Base-by-base conservation (phyloP, 2,888 invertebrate genomes). In the Machimus atricapillus region DNA sequence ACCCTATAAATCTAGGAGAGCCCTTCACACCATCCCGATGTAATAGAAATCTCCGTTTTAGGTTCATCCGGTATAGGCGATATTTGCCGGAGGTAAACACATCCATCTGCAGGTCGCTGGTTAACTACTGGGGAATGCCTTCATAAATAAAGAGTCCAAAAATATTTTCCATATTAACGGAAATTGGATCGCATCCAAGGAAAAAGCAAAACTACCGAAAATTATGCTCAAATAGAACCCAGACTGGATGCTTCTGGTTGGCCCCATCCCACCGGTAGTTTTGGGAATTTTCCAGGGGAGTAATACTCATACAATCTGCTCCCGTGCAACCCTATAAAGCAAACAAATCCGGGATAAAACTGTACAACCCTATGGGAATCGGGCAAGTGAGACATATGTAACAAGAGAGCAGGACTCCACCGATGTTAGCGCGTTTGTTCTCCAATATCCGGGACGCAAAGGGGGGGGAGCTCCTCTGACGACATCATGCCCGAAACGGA, bases 271-370 rank as follows among this genome's bases (percentile, higher is more conserved):
- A 27, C 19, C 19, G 1, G 27, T 27, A 23, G 2, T 81, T 16
- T 16, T 31, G 52, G 34, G 56, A 56, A 56, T 34, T 52, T 56
- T 81, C 31, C 27, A 81, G 27, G 43, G 52, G 56, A 81, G 34
- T 81, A 31, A 81, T 81, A 81, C 56, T 81, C 31, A 81, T 81
- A 81, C 56, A 81, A 81, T 81, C 81, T 81, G 81, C 31, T 23
- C 56, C 46, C 56, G 31, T 81, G 56, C 81, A 81, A 56, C 27
- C 56, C 34, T 56, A 81, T 81, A 81, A 81, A 81, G 52, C 81
- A 81, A 81, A 81, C 81, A 81, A 81, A 81, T 81, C 81, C 52
- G 81, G 81, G 81, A 81, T 81, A 81, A 81, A 81, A 81, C 81
- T 81, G 31, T 81, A 81, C 34, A 81, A 56, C 81, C 81, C 34